Evolutionary conservation across 2,797 vertebrate genomes (phyloP).

Genomic region (Numenius phaeopus): DNA sequence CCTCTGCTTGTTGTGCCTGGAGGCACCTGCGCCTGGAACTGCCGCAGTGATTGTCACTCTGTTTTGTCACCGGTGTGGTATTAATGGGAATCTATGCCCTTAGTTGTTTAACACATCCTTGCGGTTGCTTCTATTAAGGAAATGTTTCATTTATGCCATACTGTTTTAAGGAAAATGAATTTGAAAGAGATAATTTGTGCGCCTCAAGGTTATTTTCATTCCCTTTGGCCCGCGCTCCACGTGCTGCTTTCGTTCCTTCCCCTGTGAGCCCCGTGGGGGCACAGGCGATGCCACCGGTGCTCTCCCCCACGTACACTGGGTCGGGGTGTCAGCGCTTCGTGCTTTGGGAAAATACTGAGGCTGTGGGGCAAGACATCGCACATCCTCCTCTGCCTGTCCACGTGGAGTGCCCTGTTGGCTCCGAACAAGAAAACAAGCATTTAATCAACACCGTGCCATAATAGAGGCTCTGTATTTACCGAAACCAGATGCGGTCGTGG

Average conservation of each 20-base stretch:
- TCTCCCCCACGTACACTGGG: background rate
- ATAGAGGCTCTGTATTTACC: background rate
- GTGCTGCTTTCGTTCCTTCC: background rate
- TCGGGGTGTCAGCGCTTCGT: background rate
- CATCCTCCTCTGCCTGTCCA: background rate
- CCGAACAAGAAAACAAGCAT: background rate
- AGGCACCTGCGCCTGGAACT: background rate
- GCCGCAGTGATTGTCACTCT: background rate
- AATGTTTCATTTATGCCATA: background rate
- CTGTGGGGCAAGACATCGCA: background rate
- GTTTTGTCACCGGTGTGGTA: background rate
- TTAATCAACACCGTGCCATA: background rate
- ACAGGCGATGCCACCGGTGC: accelerated
- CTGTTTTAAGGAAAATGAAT: background rate
- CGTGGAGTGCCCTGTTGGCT: background rate
- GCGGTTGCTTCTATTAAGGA: background rate
- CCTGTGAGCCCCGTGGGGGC: background rate
- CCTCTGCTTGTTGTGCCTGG: background rate
- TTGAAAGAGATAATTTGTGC: background rate
- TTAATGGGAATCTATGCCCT: background rate
- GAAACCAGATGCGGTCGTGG: background rate
- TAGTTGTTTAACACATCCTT: background rate
- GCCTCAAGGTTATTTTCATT: background rate
- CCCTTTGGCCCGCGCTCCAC: background rate
- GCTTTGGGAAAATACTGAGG: background rate